These are phyloP conservation scores for Anguilla anguilla DNA, from an alignment of 2,797 vertebrate species.

Conservation along the genomic window DNA sequence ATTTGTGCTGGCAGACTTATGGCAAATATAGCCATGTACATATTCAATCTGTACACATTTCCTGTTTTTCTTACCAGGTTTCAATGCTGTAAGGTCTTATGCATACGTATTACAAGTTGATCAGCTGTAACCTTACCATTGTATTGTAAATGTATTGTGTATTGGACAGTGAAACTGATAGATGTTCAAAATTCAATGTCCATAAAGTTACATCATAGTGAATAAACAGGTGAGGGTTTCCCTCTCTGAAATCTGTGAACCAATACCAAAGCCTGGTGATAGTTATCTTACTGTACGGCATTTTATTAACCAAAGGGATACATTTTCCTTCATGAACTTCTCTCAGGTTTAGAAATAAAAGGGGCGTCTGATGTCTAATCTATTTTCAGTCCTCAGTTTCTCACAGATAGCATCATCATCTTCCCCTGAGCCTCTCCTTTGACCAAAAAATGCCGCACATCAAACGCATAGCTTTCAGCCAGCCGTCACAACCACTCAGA, in stretches of 20 bases:
- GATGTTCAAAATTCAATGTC: neutral
- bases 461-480: constrained; percentile 26
- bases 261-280: neutral
- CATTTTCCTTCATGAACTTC: neutral
- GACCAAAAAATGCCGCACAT: neutral
- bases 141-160: neutral
- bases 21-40: constrained; percentile 46
- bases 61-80: neutral
- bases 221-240: neutral
- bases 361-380: neutral
- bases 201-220: neutral
- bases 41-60: constrained; percentile 34
- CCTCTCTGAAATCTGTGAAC: neutral
- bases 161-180: neutral
- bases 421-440: neutral
- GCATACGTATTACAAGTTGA: neutral
- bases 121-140: neutral
- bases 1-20: constrained; percentile 49
- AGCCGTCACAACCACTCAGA: neutral
- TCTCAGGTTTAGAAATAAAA: neutral
- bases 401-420: neutral
- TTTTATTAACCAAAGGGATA: neutral
- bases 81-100: neutral
- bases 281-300: neutral
- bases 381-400: neutral